Evolutionary conservation across 2,113 vertebrate genomes (phyloP), one percentile per base, ranked within the genome.

Genomic region (Machaerirhynchus nigripectus): DNA sequence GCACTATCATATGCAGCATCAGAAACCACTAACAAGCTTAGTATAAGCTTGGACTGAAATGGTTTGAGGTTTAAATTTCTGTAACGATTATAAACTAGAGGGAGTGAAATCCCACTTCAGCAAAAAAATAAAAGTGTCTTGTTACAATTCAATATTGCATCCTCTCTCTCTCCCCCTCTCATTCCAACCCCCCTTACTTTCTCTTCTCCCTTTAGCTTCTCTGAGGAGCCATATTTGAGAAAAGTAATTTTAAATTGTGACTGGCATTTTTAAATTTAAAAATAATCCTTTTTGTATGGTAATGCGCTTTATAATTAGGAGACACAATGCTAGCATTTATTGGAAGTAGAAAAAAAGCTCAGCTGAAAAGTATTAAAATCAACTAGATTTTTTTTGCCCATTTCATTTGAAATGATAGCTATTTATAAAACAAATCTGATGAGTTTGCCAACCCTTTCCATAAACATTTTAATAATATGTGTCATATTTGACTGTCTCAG

Each of bases 21-120:
- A 98, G 98, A 99, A 99, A 99, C 98, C 98, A 98, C 99, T 99
- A 99, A 99, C 99, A 99, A 99, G 99, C 99, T 99, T 99, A 99
- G 99, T 98, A 99, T 99, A 99, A 99, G 99, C 99, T 98, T 98
- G 97, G 98, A 97, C 98, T 98, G 99, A 99, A 98, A 99, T 99
- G 99, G 99, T 99, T 99, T 99, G 99, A 99, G 99, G 99, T 99
- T 99, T 99, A 99, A 99, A 99, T 99, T 99, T 99, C 98, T 99
- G 98, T 99, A 99, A 99, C 98, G 98, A 98, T 98, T 98, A 98
- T 98, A 98, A 98, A 98, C 98, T 98, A 98, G 98, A 98, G 98
- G 98, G 97, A 98, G 98, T 98, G 98, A 99, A 99, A 99, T 99
- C 99, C 98, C 98, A 97, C 98, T 99, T 99, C 99, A 99, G 99